Conservation (phyloP, 2,113 vertebrate species). For the Hipposideros armiger region DNA sequence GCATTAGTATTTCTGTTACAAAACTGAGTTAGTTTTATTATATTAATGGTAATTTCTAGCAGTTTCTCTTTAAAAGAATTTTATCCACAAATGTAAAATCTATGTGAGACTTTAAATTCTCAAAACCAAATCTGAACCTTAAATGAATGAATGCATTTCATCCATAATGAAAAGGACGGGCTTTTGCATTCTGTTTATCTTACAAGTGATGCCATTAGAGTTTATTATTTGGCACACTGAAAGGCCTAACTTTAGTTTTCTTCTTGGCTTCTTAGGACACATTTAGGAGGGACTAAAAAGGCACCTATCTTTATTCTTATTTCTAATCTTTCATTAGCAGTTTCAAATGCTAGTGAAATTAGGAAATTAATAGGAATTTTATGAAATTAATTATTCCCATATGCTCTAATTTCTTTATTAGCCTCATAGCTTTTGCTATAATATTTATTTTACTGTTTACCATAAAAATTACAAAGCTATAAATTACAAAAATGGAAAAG, state of each 20-base stretch:
- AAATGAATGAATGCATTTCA: slow-evolving; percentile 3
- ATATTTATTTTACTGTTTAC: not conserved
- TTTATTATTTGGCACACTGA: not conserved
- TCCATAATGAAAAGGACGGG: slow-evolving; percentile 25
- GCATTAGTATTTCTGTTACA: not conserved
- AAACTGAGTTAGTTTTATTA: slow-evolving; percentile 55
- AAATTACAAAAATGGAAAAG: not conserved
- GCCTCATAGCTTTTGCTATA: not conserved
- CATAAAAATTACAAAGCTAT: slow-evolving; percentile 14
- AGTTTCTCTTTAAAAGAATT: slow-evolving; percentile 24
- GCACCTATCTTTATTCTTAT: not conserved
- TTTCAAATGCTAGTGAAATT: slow-evolving; percentile 35
- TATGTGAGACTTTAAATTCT: not conserved
- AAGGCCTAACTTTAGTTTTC: not conserved
- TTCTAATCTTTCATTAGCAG: not conserved
- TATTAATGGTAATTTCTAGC: not conserved
- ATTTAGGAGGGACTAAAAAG: not conserved
- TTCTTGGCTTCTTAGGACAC: not conserved
- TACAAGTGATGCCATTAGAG: not conserved
- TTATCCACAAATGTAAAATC: slow-evolving; percentile 24
- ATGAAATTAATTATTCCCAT: not conserved
- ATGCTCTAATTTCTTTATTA: not conserved
- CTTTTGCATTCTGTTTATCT: not conserved
- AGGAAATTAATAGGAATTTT: slow-evolving; percentile 8
- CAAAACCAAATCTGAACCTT: slow-evolving; percentile 6